Evolutionary conservation across 2,113 vertebrate species (phyloP).

Genomic region (Nipponia nippon): DNA sequence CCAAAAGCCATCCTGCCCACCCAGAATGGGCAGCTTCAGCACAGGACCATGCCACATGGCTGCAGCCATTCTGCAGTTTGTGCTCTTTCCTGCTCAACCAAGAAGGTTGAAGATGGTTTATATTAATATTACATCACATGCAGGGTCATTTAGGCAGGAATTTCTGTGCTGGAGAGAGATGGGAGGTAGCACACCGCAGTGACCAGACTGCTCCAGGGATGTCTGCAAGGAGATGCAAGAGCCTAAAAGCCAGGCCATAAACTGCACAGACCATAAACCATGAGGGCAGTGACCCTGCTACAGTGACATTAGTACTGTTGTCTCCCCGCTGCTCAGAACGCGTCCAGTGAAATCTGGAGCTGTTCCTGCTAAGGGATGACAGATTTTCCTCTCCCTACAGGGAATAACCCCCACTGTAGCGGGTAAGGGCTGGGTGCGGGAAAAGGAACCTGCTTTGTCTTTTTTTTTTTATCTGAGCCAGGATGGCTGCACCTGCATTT

Average conservation of each 20-base stretch:
- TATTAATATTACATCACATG: neutral
- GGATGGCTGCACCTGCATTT: neutral
- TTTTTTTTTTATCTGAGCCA: neutral
- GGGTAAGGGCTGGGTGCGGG: neutral
- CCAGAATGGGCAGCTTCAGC: neutral
- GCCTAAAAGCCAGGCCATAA: neutral
- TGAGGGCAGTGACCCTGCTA: neutral
- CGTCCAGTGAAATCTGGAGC: neutral
- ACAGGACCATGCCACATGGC: neutral
- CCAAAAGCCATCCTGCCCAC: neutral
- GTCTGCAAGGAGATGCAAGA: neutral
- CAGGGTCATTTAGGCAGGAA: neutral
- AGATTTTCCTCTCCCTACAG: neutral
- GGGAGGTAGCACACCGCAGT: neutral
- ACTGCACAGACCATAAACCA: neutral
- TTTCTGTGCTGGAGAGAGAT: neutral
- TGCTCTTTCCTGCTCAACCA: neutral
- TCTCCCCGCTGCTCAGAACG: neutral
- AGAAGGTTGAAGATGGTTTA: neutral
- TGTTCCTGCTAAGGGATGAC: neutral
- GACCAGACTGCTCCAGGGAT: neutral
- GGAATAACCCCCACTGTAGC: neutral
- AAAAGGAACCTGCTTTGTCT: neutral
- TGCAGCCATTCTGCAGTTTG: fast-evolving
- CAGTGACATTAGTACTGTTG: neutral